Evolutionary conservation across 1,140 invertebrate species (phyloP).

Genomic region (Pachyrhynchus sulphureomaculatus): DNA sequence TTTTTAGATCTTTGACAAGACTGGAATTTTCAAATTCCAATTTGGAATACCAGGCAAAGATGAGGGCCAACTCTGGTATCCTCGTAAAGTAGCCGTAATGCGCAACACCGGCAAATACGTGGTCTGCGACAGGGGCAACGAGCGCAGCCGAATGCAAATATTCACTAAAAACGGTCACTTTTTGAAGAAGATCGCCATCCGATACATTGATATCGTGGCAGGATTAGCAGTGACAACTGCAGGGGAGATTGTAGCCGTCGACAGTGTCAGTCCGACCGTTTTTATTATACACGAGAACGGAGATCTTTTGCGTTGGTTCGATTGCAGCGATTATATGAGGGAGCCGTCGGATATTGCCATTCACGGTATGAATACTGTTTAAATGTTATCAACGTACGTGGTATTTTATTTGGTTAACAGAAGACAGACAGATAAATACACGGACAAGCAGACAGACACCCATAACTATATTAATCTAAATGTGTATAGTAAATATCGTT

Average conservation of each 20-base stretch:
- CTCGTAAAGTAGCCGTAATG: slow-evolving; percentile 92
- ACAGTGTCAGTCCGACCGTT: slow-evolving; percentile 95
- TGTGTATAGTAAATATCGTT: too few relatives aligned
- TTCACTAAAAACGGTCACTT: slow-evolving; percentile 86
- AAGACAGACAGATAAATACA: too few relatives aligned
- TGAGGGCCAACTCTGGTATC: slow-evolving; percentile 95
- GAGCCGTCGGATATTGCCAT: slow-evolving; percentile 97
- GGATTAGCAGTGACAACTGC: slow-evolving; percentile 87
- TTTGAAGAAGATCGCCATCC: slow-evolving; percentile 89
- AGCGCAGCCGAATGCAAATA: slow-evolving; percentile 95
- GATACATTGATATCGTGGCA: slow-evolving; percentile 97
- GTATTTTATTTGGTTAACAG: too few relatives aligned
- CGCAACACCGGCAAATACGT: slow-evolving; percentile 86
- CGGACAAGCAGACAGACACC: too few relatives aligned
- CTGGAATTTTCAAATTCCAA: slow-evolving; percentile 83
- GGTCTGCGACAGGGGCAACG: slow-evolving; percentile 94
- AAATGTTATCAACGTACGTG: background rate
- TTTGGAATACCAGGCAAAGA: slow-evolving; percentile 90
- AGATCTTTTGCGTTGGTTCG: slow-evolving; percentile 90
- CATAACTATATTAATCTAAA: too few relatives aligned
- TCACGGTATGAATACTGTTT: slow-evolving; percentile 62
- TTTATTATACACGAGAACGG: slow-evolving; percentile 90
- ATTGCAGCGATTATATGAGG: slow-evolving; percentile 95
- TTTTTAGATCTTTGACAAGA: slow-evolving; percentile 84
- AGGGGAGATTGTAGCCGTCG: slow-evolving; percentile 94